phyloP scores from a whole-genome alignment of 2,797 vertebrate species.

The Chaunax sp. region DNA sequence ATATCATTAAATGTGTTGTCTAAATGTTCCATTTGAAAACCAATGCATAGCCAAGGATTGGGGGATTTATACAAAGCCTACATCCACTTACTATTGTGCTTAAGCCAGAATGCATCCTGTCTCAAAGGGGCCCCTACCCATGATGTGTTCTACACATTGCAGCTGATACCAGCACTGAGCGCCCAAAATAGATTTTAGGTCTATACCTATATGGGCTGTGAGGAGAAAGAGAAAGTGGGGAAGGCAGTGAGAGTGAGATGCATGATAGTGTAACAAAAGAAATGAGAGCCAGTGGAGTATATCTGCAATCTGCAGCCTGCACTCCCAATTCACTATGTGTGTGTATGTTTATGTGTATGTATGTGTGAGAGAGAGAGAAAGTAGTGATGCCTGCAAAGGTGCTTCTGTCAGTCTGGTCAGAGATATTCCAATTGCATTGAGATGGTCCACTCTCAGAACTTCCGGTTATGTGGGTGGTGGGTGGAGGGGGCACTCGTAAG shows the following conservation, averaged over 20 bases:
- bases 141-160: constrained; percentile 74
- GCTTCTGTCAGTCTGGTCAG: not conserved
- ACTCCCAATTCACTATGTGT: constrained; percentile 38
- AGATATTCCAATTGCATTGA: too few species aligned
- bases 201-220: constrained; percentile 70
- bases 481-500: too few species aligned
- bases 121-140: constrained; percentile 58
- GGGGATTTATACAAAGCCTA: constrained; percentile 43
- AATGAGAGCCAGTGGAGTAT: constrained; percentile 46
- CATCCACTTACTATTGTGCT: constrained; percentile 45
- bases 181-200: constrained; percentile 75
- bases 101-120: constrained; percentile 62
- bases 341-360: constrained; percentile 19
- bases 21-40: constrained; percentile 25
- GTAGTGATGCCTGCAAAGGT: too few species aligned
- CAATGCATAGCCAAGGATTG: constrained; percentile 18
- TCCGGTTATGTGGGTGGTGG: too few species aligned
- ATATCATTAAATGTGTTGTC: constrained; percentile 8
- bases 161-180: constrained; percentile 51
- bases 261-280: constrained; percentile 46
- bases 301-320: constrained; percentile 55
- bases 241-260: constrained; percentile 47
- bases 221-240: constrained; percentile 44
- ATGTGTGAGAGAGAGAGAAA: too few species aligned
- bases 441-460: too few species aligned